Conservation (phyloP, 1,140 invertebrate genomes). For the Phocides pigmalion region DNA sequence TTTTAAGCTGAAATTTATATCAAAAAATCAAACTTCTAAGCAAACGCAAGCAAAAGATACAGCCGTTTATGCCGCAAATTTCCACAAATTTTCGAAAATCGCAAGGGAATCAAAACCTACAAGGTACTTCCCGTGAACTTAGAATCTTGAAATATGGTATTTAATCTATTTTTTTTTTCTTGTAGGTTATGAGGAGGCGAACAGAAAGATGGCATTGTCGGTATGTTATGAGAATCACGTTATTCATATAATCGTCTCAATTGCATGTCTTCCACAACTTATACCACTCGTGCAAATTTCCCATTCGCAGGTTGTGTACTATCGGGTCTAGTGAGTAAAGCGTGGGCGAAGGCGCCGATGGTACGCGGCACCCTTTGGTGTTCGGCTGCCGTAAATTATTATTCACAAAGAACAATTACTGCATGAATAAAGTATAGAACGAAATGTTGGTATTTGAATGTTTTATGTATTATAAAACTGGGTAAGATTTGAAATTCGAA, state of each 20-base stretch:
- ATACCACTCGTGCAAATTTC: conserved; percentile 38
- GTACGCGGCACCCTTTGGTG: conserved; percentile 44
- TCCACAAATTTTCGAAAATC: no score
- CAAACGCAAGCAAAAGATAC: no score
- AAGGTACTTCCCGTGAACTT: no score
- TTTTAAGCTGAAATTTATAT: no score
- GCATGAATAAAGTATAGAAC: neutral
- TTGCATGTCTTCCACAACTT: conserved; percentile 8
- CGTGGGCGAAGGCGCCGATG: conserved; percentile 64
- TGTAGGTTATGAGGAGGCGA: no score
- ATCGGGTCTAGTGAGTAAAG: conserved; percentile 46
- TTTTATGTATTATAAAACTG: neutral
- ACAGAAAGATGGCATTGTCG: no score
- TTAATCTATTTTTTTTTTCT: no score
- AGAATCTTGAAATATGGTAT: no score
- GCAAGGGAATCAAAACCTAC: no score
- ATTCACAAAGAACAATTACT: neutral
- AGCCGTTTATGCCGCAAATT: no score
- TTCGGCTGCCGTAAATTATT: conserved; percentile 17
- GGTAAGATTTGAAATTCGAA: neutral
- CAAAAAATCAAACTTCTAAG: no score
- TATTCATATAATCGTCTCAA: neutral
- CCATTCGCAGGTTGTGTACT: conserved; percentile 75
- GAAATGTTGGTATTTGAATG: neutral
- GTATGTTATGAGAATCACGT: no score